These are phyloP conservation scores for Ochotona curzoniae DNA, from an alignment of 2,113 vertebrate genomes.

Conservation along the genomic window DNA sequence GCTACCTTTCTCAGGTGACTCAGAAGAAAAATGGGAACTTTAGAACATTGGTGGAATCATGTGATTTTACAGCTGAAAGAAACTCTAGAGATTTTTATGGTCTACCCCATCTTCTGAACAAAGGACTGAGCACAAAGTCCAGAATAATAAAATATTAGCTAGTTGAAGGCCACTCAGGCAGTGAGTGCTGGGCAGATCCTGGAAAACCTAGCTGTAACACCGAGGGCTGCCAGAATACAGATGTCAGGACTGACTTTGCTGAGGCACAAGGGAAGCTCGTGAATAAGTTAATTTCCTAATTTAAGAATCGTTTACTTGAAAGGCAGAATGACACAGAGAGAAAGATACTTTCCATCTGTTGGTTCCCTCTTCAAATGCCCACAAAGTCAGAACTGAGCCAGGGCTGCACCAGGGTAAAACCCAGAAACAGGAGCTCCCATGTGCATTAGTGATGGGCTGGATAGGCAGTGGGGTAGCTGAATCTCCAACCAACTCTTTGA, in stretches of 20 bases:
- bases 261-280: not conserved
- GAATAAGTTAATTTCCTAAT: not conserved
- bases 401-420: no score
- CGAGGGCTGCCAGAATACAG: not conserved
- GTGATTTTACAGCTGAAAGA: conserved; percentile 40
- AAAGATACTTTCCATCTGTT: no score
- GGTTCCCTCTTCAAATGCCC: no score
- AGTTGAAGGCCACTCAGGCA: not conserved
- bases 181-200: not conserved
- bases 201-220: not conserved
- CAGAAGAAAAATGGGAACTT: not conserved
- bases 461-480: no score
- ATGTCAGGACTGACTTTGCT: not conserved
- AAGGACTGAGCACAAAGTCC: not conserved
- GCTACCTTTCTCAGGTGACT: not conserved
- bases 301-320: no score
- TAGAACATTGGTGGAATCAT: not conserved
- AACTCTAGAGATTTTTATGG: not conserved
- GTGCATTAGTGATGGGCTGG: no score
- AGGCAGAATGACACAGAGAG: no score
- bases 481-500: no score
- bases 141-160: not conserved
- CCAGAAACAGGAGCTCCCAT: no score
- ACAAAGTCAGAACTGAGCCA: no score
- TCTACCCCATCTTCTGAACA: not conserved